These are phyloP conservation scores for Physeter macrocephalus DNA, from an alignment of 2,113 vertebrate genomes.

Conservation along the genomic window DNA sequence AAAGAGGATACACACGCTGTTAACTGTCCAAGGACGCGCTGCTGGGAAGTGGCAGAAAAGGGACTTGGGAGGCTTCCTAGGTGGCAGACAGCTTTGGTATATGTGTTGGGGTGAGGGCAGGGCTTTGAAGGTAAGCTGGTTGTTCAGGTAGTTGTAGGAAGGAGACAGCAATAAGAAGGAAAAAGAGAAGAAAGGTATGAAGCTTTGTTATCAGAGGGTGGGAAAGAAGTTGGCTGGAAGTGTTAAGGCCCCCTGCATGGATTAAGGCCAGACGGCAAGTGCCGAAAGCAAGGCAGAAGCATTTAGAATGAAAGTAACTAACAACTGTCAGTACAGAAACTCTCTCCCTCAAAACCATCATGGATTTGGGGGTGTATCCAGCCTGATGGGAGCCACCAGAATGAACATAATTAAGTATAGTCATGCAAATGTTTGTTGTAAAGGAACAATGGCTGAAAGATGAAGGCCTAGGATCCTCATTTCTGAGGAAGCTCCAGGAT, in stretches of 20 bases:
- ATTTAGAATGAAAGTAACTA: background rate
- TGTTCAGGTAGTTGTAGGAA: background rate
- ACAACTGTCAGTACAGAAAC: background rate
- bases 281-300: background rate
- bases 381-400: background rate
- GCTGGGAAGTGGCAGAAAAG: background rate
- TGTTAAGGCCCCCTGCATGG: background rate
- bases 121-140: background rate
- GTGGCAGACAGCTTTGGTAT: background rate
- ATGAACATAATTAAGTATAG: background rate
- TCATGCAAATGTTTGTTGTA: background rate
- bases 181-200: background rate
- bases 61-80: background rate
- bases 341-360: too few species aligned
- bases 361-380: background rate
- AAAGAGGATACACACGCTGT: background rate
- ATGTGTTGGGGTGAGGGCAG: rapidly evolving
- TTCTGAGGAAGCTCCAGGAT: background rate
- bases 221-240: background rate
- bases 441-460: background rate
- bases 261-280: background rate
- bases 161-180: background rate
- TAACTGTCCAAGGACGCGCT: background rate
- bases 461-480: background rate
- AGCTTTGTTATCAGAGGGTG: background rate